Conservation (phyloP, 2,113 vertebrate species). For the Tautogolabrus adspersus region DNA sequence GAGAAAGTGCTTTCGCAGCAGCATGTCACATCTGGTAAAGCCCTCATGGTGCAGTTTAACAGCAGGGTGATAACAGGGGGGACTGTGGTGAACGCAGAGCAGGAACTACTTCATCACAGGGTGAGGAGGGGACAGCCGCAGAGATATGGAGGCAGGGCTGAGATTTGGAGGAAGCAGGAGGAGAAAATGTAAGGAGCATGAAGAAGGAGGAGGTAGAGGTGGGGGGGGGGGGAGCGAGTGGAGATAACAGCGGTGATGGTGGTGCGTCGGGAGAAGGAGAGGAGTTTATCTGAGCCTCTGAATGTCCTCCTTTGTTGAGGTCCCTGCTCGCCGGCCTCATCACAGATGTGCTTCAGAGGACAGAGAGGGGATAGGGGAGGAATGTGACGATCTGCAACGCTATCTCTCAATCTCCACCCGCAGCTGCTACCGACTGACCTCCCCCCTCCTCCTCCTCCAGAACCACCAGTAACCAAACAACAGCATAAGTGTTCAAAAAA, state of each 20-base stretch:
- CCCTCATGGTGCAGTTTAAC: constrained; percentile 39
- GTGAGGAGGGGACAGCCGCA: neutral
- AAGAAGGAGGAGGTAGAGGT: neutral
- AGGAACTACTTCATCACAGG: constrained; percentile 37
- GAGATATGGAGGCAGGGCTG: constrained; percentile 35
- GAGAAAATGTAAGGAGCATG: constrained; percentile 10
- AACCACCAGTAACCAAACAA: too few species aligned
- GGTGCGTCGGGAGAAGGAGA: constrained; percentile 21
- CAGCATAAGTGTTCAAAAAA: too few species aligned
- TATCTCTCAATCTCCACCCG: constrained; percentile 67
- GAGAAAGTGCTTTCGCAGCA: constrained; percentile 16
- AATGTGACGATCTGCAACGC: constrained; percentile 57
- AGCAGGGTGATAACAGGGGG: constrained; percentile 52
- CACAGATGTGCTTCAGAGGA: constrained; percentile 59
- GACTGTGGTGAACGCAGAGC: constrained; percentile 23
- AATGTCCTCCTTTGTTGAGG: constrained; percentile 73
- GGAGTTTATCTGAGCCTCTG: constrained; percentile 56
- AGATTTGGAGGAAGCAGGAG: constrained; percentile 14
- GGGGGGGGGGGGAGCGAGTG: neutral
- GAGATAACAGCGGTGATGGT: constrained; percentile 59
- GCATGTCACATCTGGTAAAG: constrained; percentile 36
- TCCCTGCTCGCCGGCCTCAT: constrained; percentile 34
- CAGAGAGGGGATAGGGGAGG: constrained; percentile 35
- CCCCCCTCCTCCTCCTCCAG: constrained; percentile 7
- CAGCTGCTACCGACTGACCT: constrained; percentile 57